Evolutionary conservation across 2,888 invertebrate genomes (phyloP).

Genomic region (Aphodius granarius): DNA sequence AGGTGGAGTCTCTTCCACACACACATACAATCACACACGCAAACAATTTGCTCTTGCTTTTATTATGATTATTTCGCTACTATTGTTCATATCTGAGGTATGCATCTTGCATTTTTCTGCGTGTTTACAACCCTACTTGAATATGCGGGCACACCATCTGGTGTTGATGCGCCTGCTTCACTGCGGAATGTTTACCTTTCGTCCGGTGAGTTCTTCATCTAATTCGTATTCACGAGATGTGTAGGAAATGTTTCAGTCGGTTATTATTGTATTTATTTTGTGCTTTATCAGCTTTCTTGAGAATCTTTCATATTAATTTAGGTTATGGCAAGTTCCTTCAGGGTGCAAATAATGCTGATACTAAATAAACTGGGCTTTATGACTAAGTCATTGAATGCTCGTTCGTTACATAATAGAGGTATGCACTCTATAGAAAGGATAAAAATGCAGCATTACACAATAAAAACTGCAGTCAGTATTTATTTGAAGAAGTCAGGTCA

Average conservation of each 20-base stretch:
- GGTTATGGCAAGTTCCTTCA: no score
- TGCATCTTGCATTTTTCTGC: background rate
- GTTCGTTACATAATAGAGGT: background rate
- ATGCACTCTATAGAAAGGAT: background rate
- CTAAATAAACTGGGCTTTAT: background rate
- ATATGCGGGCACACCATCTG: background rate
- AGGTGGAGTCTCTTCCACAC: background rate
- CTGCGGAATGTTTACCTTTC: background rate
- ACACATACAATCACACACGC: background rate
- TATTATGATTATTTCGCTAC: conserved; percentile 28
- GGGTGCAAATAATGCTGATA: no score
- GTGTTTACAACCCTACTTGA: background rate
- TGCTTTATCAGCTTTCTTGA: no score
- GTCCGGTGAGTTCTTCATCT: background rate
- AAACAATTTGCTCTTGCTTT: conserved; percentile 32
- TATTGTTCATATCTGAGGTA: background rate
- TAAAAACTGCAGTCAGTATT: background rate
- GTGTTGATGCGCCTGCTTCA: background rate
- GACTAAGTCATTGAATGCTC: background rate
- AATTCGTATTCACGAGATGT: background rate
- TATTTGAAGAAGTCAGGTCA: background rate
- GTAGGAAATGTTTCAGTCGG: background rate
- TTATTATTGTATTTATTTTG: no score
- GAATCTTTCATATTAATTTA: no score
- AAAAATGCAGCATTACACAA: background rate